A percentile compares a stretch with the other conserved stretches of the same genome.
Conservation (phyloP, 2,888 invertebrate genomes). For the Cosmia pyralina region DNA sequence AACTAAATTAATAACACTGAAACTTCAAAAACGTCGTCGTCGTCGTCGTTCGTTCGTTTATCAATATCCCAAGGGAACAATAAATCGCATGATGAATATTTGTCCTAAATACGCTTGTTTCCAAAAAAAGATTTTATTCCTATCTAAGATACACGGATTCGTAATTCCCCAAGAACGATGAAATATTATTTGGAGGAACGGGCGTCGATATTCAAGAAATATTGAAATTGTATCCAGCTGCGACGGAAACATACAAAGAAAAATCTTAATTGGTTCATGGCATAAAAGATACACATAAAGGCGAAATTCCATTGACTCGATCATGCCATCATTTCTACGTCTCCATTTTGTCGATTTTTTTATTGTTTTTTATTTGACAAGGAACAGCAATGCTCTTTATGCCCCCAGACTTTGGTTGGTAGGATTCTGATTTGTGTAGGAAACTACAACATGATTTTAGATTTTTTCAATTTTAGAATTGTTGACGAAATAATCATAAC, state of each 20-base stretch:
- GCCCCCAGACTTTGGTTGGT: not conserved
- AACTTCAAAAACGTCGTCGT: constrained; percentile 3
- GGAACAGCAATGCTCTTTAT: not conserved
- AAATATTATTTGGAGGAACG: constrained; percentile 40
- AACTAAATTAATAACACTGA: constrained; percentile 4
- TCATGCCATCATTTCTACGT: constrained; percentile 6
- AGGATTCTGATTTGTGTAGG: not conserved
- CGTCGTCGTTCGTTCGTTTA: too few relatives aligned
- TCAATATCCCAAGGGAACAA: constrained; percentile 12
- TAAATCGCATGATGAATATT: constrained; percentile 31
- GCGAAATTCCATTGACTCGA: not conserved
- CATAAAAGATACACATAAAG: not conserved
- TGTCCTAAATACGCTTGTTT: constrained; percentile 26
- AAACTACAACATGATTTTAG: constrained; percentile 1
- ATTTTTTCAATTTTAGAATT: not conserved
- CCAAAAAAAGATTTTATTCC: constrained; percentile 12
- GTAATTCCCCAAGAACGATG: constrained; percentile 39
- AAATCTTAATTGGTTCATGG: constrained; percentile 40
- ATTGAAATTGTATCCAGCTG: constrained; percentile 52
- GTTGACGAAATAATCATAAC: too few relatives aligned
- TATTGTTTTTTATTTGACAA: not conserved
- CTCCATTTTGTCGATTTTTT: not conserved
- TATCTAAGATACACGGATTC: constrained; percentile 36
- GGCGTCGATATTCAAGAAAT: constrained; percentile 30
- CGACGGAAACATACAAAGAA: constrained; percentile 20